A percentile compares a stretch with the other conserved stretches of the same genome.
Conservation (phyloP, 2,113 vertebrate genomes). For the Maccullochella peelii region DNA sequence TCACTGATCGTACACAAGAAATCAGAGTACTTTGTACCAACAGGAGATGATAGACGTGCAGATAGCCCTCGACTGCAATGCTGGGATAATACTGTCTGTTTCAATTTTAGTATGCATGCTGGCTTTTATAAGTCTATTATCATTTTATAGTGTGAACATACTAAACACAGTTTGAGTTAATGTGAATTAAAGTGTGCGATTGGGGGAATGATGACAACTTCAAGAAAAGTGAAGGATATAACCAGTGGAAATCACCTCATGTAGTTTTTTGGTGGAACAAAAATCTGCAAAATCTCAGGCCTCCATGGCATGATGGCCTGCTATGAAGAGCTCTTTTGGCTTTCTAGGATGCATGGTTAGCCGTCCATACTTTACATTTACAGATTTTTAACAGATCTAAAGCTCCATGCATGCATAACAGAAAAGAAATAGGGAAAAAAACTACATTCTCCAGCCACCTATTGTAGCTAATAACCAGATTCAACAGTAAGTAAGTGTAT, state of each 20-base stretch:
- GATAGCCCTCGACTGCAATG: not conserved
- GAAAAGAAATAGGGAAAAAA: not conserved
- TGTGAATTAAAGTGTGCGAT: not conserved
- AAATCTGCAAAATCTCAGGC: not conserved
- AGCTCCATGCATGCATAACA: not conserved
- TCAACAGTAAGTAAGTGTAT: slow-evolving; percentile 1
- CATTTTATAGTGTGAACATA: not conserved
- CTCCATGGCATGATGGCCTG: not conserved
- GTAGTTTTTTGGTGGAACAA: not conserved
- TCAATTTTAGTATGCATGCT: not conserved
- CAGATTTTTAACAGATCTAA: not conserved
- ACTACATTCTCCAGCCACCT: not conserved
- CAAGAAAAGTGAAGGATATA: not conserved
- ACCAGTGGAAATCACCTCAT: not conserved
- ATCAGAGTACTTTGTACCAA: not conserved
- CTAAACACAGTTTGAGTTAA: not conserved
- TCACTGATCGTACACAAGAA: not conserved
- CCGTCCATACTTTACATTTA: not conserved
- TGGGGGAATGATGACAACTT: not conserved
- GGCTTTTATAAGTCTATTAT: not conserved
- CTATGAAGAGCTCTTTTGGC: not conserved
- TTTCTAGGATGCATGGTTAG: not conserved
- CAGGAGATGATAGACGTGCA: not conserved
- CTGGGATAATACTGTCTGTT: not conserved
- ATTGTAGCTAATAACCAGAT: not conserved